Conservation (phyloP, 2,797 vertebrate genomes). For the Onychomys leucogaster region DNA sequence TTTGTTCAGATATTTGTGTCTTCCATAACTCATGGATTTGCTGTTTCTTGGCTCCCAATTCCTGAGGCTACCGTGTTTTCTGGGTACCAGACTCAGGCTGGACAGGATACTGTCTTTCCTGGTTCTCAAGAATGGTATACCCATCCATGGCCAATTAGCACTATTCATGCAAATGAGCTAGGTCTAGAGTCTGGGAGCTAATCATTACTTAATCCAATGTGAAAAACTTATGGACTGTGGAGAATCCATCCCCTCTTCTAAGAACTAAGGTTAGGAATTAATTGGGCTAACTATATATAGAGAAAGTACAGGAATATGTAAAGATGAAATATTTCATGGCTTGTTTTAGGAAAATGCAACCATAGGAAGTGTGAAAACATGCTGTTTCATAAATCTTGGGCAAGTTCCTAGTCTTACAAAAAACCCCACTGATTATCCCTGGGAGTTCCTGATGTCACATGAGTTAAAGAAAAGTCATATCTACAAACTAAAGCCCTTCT, state of each 20-base stretch:
- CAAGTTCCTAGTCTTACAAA: neutral
- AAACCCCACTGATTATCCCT: neutral
- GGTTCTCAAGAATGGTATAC: neutral
- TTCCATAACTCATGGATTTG: neutral
- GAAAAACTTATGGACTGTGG: neutral
- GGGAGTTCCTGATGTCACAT: neutral
- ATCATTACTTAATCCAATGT: neutral
- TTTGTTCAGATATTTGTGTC: neutral
- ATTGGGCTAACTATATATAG: neutral
- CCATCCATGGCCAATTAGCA: neutral
- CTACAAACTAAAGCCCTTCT: neutral
- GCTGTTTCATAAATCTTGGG: neutral
- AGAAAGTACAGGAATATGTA: neutral
- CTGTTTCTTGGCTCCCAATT: neutral
- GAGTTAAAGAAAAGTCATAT: neutral
- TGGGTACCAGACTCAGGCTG: neutral
- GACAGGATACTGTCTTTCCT: too few relatives aligned
- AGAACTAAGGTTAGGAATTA: neutral
- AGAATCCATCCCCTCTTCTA: neutral
- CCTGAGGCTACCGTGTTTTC: rapidly evolving
- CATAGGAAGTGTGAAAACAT: neutral
- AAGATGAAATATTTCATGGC: neutral
- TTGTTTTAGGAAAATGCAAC: neutral
- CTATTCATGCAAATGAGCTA: neutral
- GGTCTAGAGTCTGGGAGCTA: neutral